Conservation (phyloP, 2,888 invertebrate genomes). For the Microplitis manilae region DNA sequence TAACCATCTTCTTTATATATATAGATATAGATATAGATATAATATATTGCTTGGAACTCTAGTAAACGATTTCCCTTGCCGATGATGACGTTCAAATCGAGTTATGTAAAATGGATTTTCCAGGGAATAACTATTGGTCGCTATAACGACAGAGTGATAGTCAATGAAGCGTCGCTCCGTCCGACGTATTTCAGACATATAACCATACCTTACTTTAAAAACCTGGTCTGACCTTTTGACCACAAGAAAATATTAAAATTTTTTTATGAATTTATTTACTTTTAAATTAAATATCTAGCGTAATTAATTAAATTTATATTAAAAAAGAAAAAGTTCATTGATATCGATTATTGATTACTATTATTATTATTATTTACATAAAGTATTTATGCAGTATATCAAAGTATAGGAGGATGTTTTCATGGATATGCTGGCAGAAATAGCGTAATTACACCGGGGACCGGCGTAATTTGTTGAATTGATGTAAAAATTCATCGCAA, state of each 20-base stretch:
- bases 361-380: neutral
- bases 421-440: constrained; percentile 5
- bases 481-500: constrained; percentile 31
- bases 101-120: constrained; percentile 68
- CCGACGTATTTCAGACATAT: neutral
- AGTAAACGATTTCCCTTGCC: constrained; percentile 61
- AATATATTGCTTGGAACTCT: constrained; percentile 27
- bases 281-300: neutral
- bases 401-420: constrained; percentile 6
- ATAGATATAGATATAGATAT: constrained; percentile 9
- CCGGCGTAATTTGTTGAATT: constrained; percentile 37
- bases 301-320: neutral
- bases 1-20: neutral
- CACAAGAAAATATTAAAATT: neutral
- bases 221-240: neutral
- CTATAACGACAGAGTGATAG: constrained; percentile 19
- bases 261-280: neutral
- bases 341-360: neutral
- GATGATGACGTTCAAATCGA: constrained; percentile 67
- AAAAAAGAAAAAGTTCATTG: neutral
- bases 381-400: neutral
- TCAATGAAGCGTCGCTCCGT: constrained; percentile 10
- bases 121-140: constrained; percentile 65
- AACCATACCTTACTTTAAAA: neutral
- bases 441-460: constrained; percentile 19